Conservation (phyloP, 1,140 invertebrate species). For the Cheumatopsyche charites region DNA sequence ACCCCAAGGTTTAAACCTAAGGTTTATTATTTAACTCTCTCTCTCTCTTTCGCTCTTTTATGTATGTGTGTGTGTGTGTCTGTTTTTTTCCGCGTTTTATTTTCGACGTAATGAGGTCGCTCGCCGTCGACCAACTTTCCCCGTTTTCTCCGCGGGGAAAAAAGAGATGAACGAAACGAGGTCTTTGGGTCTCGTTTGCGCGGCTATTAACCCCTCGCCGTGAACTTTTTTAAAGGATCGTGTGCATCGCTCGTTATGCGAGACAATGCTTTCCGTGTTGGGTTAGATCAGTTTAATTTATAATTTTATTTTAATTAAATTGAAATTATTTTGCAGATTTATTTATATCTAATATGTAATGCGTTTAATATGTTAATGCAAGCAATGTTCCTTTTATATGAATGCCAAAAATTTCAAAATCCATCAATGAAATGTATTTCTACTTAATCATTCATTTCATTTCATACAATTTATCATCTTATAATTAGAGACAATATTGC, state of each 20-base stretch:
- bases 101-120: constrained; percentile 39
- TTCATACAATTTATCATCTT: no score
- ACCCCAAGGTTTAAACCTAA: not conserved
- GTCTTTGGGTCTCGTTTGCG: constrained; percentile 24
- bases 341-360: no score
- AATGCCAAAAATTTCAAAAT: no score
- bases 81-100: constrained; percentile 18
- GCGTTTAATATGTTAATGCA: no score
- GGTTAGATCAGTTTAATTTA: not conserved
- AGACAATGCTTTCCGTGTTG: no score
- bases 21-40: constrained; percentile 32
- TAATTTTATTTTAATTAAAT: not conserved
- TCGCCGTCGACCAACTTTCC: constrained; percentile 19
- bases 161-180: not conserved
- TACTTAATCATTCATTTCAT: no score
- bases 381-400: no score
- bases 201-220: constrained; percentile 20
- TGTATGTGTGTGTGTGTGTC: no score
- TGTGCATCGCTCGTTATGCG: no score
- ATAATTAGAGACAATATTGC: no score
- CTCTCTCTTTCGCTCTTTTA: constrained; percentile 25
- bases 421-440: no score
- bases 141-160: constrained; percentile 3
- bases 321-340: not conserved
- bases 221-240: not conserved